phyloP scores from a whole-genome alignment of 2,113 vertebrate genomes.

The Ciconia maguari region DNA sequence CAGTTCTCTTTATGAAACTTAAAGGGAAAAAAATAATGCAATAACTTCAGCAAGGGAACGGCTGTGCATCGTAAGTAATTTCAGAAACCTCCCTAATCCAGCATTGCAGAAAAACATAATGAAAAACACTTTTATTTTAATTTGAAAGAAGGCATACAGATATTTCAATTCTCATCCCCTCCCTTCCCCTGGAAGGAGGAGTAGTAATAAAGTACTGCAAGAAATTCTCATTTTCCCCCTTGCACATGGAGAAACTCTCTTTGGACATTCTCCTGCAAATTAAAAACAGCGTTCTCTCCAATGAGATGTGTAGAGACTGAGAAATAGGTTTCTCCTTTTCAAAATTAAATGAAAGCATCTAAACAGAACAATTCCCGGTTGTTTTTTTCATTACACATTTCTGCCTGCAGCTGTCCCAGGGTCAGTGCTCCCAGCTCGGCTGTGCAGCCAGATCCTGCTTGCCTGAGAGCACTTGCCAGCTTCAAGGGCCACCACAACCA shows the following conservation, averaged over 20 bases:
- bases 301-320: not conserved
- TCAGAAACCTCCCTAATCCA: not conserved
- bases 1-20: not conserved
- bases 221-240: not conserved
- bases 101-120: not conserved
- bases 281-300: not conserved
- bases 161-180: not conserved
- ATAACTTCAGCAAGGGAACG: not conserved
- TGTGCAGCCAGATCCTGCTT: not conserved
- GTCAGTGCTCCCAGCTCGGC: not conserved
- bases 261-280: not conserved
- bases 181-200: not conserved
- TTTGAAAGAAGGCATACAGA: not conserved
- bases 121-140: not conserved
- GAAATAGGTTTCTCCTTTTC: not conserved
- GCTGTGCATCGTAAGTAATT: not conserved
- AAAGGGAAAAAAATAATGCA: not conserved
- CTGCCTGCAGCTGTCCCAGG: not conserved
- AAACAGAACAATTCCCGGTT: accelerated
- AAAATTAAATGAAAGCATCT: not conserved
- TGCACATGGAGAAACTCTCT: accelerated
- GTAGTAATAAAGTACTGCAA: not conserved
- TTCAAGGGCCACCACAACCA: not conserved
- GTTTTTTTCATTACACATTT: not conserved
- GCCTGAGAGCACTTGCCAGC: not conserved